Base-by-base conservation (phyloP, 2,888 invertebrate species). In the Eugnorisma glareosa region DNA sequence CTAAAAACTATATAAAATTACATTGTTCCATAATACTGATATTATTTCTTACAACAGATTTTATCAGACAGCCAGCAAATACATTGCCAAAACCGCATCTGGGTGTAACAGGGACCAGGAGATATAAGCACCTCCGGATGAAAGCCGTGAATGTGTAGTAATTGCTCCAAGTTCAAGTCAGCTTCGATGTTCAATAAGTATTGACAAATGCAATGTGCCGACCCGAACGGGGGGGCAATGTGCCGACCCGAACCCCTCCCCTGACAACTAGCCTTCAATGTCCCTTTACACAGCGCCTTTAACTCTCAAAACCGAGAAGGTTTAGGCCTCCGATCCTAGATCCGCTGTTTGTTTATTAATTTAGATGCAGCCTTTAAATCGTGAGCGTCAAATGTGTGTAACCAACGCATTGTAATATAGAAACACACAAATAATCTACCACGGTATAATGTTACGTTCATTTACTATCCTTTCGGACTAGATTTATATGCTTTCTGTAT, bases 341-440 rank as follows among this genome's bases (percentile, higher is more conserved):
- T 18, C 24, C 18, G 28, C 6, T 40, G n/a, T 63, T 61, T 64
- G 15, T 40, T 13, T 61, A 40, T 28, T 67, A 18, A 28, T 57
- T 35, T 15, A 10, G 28, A 35, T 15, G 6, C n/a, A 43, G 48
- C 11, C n/a, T 51, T 35, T 21, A n/a, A 37, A 4, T 61, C 7
- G 7, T 37, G 43, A 10, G 43, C 67, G 48, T 67, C 72, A 80
- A 75, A 86, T 75, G 67, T 87, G 73, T 84, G 77, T 45, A 64
- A 40, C 13, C 66, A 66, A 24, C 64, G 61, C 37, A 28, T 43
- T 63, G 45, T 71, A 69, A 75, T 75, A 79, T 77, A 80, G 51
- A 87, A 77, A 79, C 79, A 87, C 86, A 86, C 79, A 77, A 84
- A 78, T 78, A 73, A n/a, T 61, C 86, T 86, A 86, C 79, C 79